Conservation (phyloP, 2,113 vertebrate genomes). For the Platanista minor region DNA sequence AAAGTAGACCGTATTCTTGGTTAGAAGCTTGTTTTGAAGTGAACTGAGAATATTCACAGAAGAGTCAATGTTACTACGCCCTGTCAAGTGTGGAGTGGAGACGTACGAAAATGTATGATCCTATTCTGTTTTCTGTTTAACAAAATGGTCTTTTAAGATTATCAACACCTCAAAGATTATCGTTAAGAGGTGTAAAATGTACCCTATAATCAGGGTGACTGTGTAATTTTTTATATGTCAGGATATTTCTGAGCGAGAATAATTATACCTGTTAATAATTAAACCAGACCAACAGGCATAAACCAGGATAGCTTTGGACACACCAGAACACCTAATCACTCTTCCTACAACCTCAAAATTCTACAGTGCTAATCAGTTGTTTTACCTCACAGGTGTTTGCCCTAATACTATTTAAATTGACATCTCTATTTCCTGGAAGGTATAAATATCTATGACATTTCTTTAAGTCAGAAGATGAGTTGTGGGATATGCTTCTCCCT, state of each 20-base stretch:
- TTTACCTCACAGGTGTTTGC: not conserved
- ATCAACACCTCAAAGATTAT: not conserved
- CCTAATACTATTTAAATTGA: not conserved
- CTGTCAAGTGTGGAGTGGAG: not conserved
- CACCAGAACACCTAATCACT: not conserved
- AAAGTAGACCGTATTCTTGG: not conserved
- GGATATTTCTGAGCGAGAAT: not conserved
- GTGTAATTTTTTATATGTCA: not conserved
- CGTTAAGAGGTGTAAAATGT: not conserved
- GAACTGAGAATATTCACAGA: not conserved
- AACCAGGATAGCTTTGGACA: not conserved
- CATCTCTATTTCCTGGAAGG: not conserved
- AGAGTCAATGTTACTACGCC: not conserved
- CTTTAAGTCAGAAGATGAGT: not conserved
- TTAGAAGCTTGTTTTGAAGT: not conserved
- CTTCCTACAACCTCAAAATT: not conserved
- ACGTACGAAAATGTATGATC: not conserved
- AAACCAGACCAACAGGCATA: not conserved
- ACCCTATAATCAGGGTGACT: not conserved
- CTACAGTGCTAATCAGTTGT: not conserved
- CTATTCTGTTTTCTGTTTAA: not conserved
- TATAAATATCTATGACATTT: not conserved
- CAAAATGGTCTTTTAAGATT: not conserved
- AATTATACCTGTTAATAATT: not conserved
- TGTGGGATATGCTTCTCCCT: not conserved